phyloP scores from a whole-genome alignment of 2,113 vertebrate species.

The Scortum barcoo region DNA sequence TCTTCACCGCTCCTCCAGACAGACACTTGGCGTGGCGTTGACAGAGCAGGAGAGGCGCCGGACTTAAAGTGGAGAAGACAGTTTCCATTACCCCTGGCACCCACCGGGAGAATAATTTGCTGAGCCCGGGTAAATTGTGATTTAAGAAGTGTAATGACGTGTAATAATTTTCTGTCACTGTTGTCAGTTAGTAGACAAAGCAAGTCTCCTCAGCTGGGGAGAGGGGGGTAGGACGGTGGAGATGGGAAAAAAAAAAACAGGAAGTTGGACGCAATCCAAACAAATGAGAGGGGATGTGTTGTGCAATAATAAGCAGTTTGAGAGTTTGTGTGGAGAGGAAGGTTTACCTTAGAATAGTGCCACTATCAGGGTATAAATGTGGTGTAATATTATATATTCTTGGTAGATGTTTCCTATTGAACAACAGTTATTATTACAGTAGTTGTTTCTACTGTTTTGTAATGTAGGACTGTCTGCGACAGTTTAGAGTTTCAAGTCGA shows the following conservation, averaged over 20 bases:
- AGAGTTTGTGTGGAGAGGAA: not conserved
- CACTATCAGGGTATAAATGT: not conserved
- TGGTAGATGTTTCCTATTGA: not conserved
- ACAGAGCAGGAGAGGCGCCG: slow-evolving; percentile 78
- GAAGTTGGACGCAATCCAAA: slow-evolving; percentile 57
- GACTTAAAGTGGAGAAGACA: slow-evolving; percentile 87
- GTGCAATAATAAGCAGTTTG: slow-evolving; percentile 35
- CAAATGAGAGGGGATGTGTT: slow-evolving; percentile 65
- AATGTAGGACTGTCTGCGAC: too few relatives aligned
- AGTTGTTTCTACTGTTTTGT: not conserved
- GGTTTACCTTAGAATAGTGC: not conserved
- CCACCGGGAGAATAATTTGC: slow-evolving; percentile 86
- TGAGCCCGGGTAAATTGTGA: slow-evolving; percentile 89
- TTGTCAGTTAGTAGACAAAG: slow-evolving; percentile 83
- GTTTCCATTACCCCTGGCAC: slow-evolving; percentile 87
- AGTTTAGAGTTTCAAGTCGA: too few relatives aligned
- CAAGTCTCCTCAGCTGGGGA: slow-evolving; percentile 51
- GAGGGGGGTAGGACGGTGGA: slow-evolving; percentile 46
- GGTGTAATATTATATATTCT: not conserved
- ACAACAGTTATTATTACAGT: not conserved
- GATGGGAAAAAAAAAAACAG: slow-evolving; percentile 38
- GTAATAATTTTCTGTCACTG: slow-evolving; percentile 90
- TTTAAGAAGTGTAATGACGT: slow-evolving; percentile 90
- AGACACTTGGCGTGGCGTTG: slow-evolving; percentile 71
- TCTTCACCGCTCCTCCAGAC: slow-evolving; percentile 36